Percentiles rank a stretch among this genome's conserved stretches.
Evolutionary conservation across 2,113 vertebrate species (phyloP).

Genomic region (Pygoscelis antarcticus): DNA sequence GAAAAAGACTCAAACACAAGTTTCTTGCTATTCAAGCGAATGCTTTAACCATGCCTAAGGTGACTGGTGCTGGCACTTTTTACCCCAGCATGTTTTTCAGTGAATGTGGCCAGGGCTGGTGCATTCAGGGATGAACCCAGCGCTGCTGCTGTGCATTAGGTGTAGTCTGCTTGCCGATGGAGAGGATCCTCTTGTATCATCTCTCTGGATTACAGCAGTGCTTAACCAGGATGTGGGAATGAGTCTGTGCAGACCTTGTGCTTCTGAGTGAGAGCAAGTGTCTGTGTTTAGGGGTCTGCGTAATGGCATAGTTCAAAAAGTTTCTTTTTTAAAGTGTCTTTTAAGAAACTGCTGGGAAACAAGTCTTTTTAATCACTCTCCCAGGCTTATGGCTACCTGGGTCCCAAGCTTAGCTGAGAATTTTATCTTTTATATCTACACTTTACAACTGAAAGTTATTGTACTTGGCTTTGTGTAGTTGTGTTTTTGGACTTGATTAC

Average conservation of each 20-base stretch:
- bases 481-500: neutral
- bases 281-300: neutral
- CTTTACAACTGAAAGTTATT: neutral
- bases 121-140: neutral
- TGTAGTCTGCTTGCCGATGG: neutral
- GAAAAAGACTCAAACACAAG: neutral
- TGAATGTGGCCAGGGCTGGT: neutral
- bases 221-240: neutral
- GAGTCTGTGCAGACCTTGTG: neutral
- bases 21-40: neutral
- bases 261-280: neutral
- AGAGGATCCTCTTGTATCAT: neutral
- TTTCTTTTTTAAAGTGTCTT: neutral
- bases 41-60: neutral
- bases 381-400: neutral
- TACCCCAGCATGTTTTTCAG: neutral
- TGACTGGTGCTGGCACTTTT: neutral
- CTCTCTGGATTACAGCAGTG: neutral
- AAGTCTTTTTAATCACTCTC: neutral
- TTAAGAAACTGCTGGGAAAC: accelerated
- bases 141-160: neutral
- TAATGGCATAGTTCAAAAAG: neutral
- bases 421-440: neutral
- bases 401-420: neutral
- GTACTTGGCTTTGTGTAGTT: neutral